Base-by-base conservation (phyloP, 2,888 invertebrate genomes). In the Perizoma affinitatum region DNA sequence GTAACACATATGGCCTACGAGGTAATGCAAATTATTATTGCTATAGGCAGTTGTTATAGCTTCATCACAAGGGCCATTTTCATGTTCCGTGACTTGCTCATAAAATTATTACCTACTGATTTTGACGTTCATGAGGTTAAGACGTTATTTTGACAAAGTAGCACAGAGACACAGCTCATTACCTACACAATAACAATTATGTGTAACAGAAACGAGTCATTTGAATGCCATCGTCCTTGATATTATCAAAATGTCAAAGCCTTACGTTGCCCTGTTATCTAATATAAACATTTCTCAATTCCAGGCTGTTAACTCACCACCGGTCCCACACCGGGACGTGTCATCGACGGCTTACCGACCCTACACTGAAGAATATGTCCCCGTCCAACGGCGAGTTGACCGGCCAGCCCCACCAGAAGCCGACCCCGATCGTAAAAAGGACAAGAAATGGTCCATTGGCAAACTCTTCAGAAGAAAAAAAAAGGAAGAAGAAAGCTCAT, bases 361-460 rank as follows among this genome's bases (percentile, higher is more conserved):
- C 22, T 88, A 87, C 75, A 87, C 84, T 71, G 92, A 92, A 71
- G 90, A 90, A 65, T 88, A 88, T 71, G 78, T 84, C 59, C 73
- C 85, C 69, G 79, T 86, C 67, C 87, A 84, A 62, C 86, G 86
- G 5, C 87, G 87, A 36, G 75, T 80, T 54, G 89, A 90, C 48
- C 78, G 86, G 53, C 82, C 87, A 9, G 68, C 73, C 43, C 85
- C 79, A 63, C 75, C 83, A 49, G 87, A 88, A 71, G 71, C 76
- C 8, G 90, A 90, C 44, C 69, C 74, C n/a, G 90, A 90, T 80
- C 85, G 90, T 72, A 92, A 93, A 67, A 94, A 93, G 75, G 95
- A 95, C 73, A 95, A 95, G 71, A 96, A 96, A 84, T 97, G 97
- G 97, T 96, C 96, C 6, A 94, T 97, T 46, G 96, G 97, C 6